Conservation (phyloP, 2,888 invertebrate species). For the Dimorphilus gyrociliatus region DNA sequence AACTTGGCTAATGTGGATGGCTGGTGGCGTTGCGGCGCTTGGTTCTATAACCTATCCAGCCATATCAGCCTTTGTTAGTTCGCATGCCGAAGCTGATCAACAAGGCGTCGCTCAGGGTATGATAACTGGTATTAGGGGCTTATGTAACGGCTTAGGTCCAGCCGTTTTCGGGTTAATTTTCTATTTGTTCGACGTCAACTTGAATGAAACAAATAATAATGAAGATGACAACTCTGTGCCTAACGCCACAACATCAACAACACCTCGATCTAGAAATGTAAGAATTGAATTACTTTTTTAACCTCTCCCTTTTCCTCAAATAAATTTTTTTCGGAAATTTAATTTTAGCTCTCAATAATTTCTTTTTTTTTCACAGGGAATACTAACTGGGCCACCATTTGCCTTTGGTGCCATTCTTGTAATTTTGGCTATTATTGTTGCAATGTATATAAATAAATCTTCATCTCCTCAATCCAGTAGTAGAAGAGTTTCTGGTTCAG, state of each 20-base stretch:
- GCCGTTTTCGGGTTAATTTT: slow-evolving; percentile 97
- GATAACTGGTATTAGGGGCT: slow-evolving; percentile 93
- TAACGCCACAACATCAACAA: slow-evolving; percentile 1
- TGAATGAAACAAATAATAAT: slow-evolving; percentile 49
- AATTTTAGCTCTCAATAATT: slow-evolving; percentile 7
- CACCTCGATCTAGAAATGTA: too few species aligned
- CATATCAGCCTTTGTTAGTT: slow-evolving; percentile 92
- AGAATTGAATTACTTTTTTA: too few species aligned
- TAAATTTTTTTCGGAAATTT: not conserved
- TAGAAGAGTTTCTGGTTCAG: too few species aligned
- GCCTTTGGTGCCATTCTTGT: slow-evolving; percentile 92
- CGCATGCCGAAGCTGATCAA: slow-evolving; percentile 89
- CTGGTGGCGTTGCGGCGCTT: slow-evolving; percentile 83
- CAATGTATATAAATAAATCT: slow-evolving; percentile 41
- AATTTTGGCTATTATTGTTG: slow-evolving; percentile 76
- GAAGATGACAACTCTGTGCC: not conserved
- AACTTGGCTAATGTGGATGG: slow-evolving; percentile 99
- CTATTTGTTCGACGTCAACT: slow-evolving; percentile 92
- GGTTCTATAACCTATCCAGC: slow-evolving; percentile 96
- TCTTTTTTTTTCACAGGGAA: slow-evolving; percentile 40
- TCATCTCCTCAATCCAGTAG: too few species aligned
- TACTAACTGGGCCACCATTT: slow-evolving; percentile 94
- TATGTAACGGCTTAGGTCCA: slow-evolving; percentile 93
- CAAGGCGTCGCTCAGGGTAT: slow-evolving; percentile 76
- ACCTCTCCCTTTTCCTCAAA: slow-evolving; percentile 1